Base-by-base conservation (phyloP, 2,888 invertebrate genomes). In the Julus scanicus region DNA sequence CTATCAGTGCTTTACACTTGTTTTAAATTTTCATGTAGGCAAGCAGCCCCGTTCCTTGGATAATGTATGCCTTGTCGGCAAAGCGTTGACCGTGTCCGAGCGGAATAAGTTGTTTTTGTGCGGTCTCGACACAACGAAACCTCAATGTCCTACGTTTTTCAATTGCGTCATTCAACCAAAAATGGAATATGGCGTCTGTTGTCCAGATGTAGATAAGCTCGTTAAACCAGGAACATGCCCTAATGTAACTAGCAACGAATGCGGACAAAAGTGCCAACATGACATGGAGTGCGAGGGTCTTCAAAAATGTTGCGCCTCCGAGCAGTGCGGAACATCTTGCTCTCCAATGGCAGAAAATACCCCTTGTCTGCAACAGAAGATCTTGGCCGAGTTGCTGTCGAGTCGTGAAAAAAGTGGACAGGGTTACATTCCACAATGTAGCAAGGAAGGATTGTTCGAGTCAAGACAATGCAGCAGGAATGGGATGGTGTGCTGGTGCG, bases 401-500 rank as follows among this genome's bases (percentile, higher is more conserved):
- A 94, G 96, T 11, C 96, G 95, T 88, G 96, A 97, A 92, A 94
- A 95, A 85, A 96, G 95, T 90, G 97, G 96, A 0, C 94, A 95
- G 49, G 97, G 97, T 0, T 97, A 97, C 91, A 94, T 97, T 88
- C 97, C 97, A 0, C 96, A 97, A 91, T 97, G 97, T 91, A 93
- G 93, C 88, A 91, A 92, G 57, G 90, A 90, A 89, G 97, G 97
- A 0, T 94, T 94, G 87, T 97, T 96, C 91, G 93, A 95, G 48
- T 94, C 95, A 0, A 94, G 94, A 89, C 97, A 97, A 91, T 97
- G 97, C 91, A 97, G 96, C 0, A 94, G 96, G 88, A 97, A 97
- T 91, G 96, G 96, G 44, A 92, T 96, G 44, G 96, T 97, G 90
- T 97, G 97, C 91, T 97, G 97, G 97, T 97, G 97, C 91, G 97